phyloP scores from a whole-genome alignment of 2,113 vertebrate species.

The Apteryx owenii region DNA sequence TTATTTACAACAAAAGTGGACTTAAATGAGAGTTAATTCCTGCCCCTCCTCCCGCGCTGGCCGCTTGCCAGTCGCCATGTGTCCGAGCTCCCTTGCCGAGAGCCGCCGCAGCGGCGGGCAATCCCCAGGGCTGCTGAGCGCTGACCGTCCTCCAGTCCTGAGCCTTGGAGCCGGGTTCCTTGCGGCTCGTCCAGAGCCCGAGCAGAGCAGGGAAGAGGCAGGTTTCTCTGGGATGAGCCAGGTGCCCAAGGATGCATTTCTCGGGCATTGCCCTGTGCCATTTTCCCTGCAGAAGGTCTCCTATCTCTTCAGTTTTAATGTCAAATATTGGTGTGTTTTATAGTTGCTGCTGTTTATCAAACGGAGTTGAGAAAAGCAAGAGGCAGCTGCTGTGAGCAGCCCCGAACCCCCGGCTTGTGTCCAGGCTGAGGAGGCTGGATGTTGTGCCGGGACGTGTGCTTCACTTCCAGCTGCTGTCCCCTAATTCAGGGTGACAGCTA shows the following conservation, averaged over 20 bases:
- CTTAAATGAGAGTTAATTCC: conserved; percentile 74
- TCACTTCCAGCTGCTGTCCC: fast-evolving
- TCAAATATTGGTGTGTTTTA: neutral
- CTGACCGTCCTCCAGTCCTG: too few relatives aligned
- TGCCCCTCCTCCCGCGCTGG: conserved; percentile 51
- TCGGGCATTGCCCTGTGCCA: too few relatives aligned
- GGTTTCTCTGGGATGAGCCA: too few relatives aligned
- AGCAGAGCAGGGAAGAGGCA: too few relatives aligned
- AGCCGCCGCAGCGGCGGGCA: neutral
- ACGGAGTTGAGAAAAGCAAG: neutral
- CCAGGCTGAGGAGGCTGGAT: neutral
- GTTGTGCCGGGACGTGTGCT: fast-evolving
- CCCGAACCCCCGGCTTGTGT: neutral
- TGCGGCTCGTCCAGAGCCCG: too few relatives aligned
- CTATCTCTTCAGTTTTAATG: neutral
- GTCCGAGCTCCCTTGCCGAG: conserved; percentile 23
- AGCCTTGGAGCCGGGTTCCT: too few relatives aligned
- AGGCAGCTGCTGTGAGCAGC: neutral
- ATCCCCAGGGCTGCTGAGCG: too few relatives aligned
- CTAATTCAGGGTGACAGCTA: neutral
- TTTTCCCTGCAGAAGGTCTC: neutral
- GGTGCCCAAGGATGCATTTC: too few relatives aligned
- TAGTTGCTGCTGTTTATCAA: neutral
- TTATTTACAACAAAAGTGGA: conserved; percentile 76
- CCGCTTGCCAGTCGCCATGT: conserved; percentile 30